Conservation (phyloP, 2,797 vertebrate genomes). For the Pelodytes ibericus region DNA sequence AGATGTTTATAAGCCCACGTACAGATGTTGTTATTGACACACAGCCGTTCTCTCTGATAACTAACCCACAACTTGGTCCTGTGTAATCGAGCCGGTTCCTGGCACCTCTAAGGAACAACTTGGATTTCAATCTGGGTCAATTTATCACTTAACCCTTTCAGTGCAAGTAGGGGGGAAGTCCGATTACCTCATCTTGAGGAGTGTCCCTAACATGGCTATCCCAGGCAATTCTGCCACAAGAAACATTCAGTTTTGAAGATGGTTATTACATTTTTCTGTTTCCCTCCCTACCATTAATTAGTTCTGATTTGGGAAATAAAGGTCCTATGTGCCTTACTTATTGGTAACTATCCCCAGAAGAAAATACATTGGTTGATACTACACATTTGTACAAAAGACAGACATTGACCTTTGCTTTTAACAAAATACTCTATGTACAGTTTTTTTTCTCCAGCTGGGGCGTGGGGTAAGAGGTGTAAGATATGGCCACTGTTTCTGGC, state of each 20-base stretch:
- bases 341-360: no score
- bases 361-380: no score
- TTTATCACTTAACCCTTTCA: neutral
- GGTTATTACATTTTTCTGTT: no score
- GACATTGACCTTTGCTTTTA: neutral
- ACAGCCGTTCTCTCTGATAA: conserved; percentile 20
- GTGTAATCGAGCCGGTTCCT: conserved; percentile 7
- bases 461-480: neutral
- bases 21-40: conserved; percentile 51
- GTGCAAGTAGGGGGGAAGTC: neutral
- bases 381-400: neutral
- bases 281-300: no score
- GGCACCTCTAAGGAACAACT: neutral
- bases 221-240: neutral
- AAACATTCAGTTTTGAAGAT: neutral
- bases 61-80: conserved; percentile 17
- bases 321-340: no score
- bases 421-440: neutral
- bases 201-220: neutral
- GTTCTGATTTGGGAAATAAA: no score
- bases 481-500: conserved; percentile 2
- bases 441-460: neutral
- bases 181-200: neutral
- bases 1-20: conserved; percentile 36
- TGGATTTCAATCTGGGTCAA: neutral